Evolutionary conservation across 2,113 vertebrate genomes (phyloP).

Genomic region (Rhabdornis inornatus): DNA sequence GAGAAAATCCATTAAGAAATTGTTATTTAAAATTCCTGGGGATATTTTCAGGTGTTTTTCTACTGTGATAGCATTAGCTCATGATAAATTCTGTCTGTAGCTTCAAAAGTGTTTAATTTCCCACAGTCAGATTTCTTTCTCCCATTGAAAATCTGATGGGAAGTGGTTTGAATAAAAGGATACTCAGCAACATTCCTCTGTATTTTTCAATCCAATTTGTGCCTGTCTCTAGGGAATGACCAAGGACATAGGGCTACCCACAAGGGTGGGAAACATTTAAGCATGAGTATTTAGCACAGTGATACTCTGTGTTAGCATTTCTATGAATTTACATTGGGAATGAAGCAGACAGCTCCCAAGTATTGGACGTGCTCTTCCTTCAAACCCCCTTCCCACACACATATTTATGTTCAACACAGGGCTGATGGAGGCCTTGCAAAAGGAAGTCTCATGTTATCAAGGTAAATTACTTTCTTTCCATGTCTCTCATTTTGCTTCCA

Average conservation of each 20-base stretch:
- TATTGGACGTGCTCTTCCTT: neutral
- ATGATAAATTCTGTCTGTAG: neutral
- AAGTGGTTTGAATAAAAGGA: slow-evolving; percentile 6
- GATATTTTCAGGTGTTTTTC: slow-evolving; percentile 42
- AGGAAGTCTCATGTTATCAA: neutral
- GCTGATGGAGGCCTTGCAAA: neutral
- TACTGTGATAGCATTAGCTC: neutral
- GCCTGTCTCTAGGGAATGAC: neutral
- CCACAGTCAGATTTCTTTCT: slow-evolving; percentile 1
- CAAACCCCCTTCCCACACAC: neutral
- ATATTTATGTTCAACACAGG: neutral
- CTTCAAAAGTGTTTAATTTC: slow-evolving; percentile 15
- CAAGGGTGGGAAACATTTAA: neutral
- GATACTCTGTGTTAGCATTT: neutral
- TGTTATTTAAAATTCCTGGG: neutral
- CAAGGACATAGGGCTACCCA: neutral
- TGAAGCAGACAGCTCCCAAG: neutral
- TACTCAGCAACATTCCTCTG: neutral
- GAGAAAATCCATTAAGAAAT: neutral
- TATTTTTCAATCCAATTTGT: neutral
- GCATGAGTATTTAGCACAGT: neutral
- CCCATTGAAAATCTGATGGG: neutral
- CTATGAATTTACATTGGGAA: neutral
- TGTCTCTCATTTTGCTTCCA: neutral
- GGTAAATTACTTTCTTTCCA: neutral